A percentile compares a stretch with the other conserved stretches of the same genome.
These are phyloP conservation scores for Cuniculus paca DNA, from an alignment of 2,797 vertebrate genomes.

Conservation along the genomic window DNA sequence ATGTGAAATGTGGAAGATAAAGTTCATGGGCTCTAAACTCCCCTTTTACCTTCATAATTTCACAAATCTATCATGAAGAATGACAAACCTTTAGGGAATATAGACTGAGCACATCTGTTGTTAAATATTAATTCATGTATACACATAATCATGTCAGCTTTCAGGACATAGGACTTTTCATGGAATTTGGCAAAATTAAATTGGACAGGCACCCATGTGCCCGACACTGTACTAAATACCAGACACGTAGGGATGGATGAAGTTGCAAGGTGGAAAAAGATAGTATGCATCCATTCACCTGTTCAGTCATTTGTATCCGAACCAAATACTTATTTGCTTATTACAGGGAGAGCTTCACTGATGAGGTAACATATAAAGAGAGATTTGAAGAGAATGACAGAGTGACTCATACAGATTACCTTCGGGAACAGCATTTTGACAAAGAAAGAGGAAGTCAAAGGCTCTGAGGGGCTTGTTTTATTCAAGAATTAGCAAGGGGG, in stretches of 20 bases:
- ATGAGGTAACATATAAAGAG: not conserved
- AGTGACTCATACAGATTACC: not conserved
- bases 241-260: not conserved
- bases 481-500: not conserved
- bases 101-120: not conserved
- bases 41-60: conserved; percentile 28
- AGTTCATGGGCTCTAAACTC: not conserved
- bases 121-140: conserved; percentile 13
- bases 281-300: no score
- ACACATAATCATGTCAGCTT: not conserved
- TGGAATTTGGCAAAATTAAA: conserved; percentile 8
- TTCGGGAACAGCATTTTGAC: not conserved
- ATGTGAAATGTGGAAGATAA: not conserved
- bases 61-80: conserved; percentile 13
- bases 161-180: not conserved
- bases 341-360: not conserved
- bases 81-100: conserved; percentile 30
- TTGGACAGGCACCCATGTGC: not conserved
- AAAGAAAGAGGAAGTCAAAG: not conserved
- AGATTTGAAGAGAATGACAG: not conserved
- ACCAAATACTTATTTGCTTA: not conserved
- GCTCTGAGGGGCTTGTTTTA: not conserved
- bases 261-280: not conserved
- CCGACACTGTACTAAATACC: not conserved
- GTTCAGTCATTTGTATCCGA: not conserved